Base-by-base conservation (phyloP, 2,113 vertebrate species). In the Pollachius pollachius region DNA sequence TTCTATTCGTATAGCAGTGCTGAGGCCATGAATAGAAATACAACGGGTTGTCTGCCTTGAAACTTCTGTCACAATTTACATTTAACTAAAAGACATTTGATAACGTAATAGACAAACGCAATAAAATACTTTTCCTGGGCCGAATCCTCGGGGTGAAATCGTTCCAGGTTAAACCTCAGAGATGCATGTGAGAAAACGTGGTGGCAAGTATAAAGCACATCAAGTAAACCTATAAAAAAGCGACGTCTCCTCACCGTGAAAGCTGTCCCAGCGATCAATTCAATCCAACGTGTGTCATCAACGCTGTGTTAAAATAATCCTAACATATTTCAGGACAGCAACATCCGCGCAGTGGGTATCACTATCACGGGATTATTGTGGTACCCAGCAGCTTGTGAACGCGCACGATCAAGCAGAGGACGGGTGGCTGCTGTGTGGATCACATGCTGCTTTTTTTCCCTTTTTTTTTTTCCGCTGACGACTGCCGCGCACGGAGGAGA, bases 361-460 rank as follows among this genome's bases (percentile, higher is more conserved):
- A 19, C 37, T 58, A 54, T 19, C 27, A 15, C 25, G 59, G 52
- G 23, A 15, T 70, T n/a, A 18, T 59, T 81, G 70, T 79, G 83
- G 66, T 68, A 23, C 67, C 17, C 70, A 62, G 70, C 70, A 62
- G 70, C 64, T 65, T 25, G 23, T 75, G 65, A 77, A 85, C 84
- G 82, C 58, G 54, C 72, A 34, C 30, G 30, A 34, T 34, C 4
- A 34, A 7, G 3, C 6, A 74, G 68, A 72, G 80, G 86, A 77
- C 54, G 62, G 69, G 70, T 16, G 48, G 41, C 41, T 65, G 41
- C 1, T 23, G 23, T 23, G 16, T 58, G 72, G 66, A 34, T 87
- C 86, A 88, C 83, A 69, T 76, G 86, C 82, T 76, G 71, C 81
- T 68, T 67, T 69, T 23, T 23, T 23, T 23, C 21, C 21, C 21